A percentile compares a stretch with the other conserved stretches of the same genome.
Conservation (phyloP, 2,888 invertebrate genomes). For the Dynastes grantii region DNA sequence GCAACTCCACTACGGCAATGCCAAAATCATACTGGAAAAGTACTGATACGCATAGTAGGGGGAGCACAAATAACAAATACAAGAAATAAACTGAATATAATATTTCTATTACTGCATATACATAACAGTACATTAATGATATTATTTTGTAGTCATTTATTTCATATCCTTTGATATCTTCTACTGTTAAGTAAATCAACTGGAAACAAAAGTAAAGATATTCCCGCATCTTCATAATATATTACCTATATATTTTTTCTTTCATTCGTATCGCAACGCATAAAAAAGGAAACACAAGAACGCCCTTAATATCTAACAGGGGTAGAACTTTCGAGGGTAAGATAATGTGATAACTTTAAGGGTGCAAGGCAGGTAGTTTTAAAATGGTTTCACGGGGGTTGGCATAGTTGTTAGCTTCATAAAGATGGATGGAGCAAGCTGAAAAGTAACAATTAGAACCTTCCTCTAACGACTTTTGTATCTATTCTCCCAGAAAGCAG, state of each 20-base stretch:
- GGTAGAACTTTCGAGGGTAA: slow-evolving; percentile 52
- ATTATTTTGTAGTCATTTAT: too few species aligned
- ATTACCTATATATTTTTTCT: slow-evolving; percentile 31
- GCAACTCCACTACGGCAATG: too few species aligned
- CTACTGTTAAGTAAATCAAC: neutral
- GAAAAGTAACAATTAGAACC: slow-evolving; percentile 69
- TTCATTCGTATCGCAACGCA: slow-evolving; percentile 32
- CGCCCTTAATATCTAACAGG: slow-evolving; percentile 55
- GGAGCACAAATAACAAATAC: too few species aligned
- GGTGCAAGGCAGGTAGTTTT: slow-evolving; percentile 68
- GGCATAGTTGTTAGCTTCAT: slow-evolving; percentile 66
- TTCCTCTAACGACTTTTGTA: slow-evolving; percentile 60
- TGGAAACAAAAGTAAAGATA: neutral
- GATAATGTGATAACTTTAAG: slow-evolving; percentile 59
- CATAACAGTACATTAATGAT: too few species aligned
- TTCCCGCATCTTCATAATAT: too few species aligned
- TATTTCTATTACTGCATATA: too few species aligned
- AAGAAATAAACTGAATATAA: too few species aligned
- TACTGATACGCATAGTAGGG: too few species aligned
- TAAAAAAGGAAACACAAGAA: slow-evolving; percentile 48
- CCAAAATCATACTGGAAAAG: too few species aligned
- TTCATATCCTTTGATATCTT: too few species aligned
- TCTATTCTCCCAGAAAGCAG: slow-evolving; percentile 60
- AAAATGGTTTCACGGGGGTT: slow-evolving; percentile 63
- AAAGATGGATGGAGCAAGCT: slow-evolving; percentile 68